Conservation (phyloP, 2,113 vertebrate species). For the Pelecanus crispus region DNA sequence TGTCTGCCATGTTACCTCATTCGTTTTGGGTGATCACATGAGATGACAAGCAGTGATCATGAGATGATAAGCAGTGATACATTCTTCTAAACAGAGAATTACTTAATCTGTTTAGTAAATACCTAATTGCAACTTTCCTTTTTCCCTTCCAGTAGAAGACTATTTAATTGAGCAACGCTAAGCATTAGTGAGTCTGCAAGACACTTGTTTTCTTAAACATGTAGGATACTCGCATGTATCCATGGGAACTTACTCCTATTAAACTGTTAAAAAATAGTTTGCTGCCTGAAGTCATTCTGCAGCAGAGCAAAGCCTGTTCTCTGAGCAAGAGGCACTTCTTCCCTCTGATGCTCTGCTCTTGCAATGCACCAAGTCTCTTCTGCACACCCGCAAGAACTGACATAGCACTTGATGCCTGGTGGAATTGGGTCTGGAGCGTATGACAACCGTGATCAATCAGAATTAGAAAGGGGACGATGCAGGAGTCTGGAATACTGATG, state of each 20-base stretch:
- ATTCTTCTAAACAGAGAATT: background rate
- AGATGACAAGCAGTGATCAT: too few relatives aligned
- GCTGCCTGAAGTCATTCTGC: background rate
- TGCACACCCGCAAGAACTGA: background rate
- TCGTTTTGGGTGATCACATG: background rate
- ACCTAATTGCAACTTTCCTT: background rate
- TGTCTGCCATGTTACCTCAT: background rate
- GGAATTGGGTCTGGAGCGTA: background rate
- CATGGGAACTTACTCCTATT: background rate
- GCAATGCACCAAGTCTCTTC: accelerated
- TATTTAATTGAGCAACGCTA: background rate
- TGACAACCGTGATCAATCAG: background rate
- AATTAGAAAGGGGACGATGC: background rate
- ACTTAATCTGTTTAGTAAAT: background rate
- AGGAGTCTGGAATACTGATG: background rate
- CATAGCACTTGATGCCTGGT: accelerated
- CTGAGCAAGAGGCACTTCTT: background rate
- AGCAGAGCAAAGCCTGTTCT: background rate
- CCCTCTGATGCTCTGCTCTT: background rate
- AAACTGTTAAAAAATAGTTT: background rate
- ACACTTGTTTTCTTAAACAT: background rate
- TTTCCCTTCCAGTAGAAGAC: background rate
- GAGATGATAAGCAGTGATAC: accelerated
- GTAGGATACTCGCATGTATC: background rate
- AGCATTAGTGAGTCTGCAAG: background rate